phyloP scores from a whole-genome alignment of 2,113 vertebrate genomes.

The Pycnonotus jocosus region DNA sequence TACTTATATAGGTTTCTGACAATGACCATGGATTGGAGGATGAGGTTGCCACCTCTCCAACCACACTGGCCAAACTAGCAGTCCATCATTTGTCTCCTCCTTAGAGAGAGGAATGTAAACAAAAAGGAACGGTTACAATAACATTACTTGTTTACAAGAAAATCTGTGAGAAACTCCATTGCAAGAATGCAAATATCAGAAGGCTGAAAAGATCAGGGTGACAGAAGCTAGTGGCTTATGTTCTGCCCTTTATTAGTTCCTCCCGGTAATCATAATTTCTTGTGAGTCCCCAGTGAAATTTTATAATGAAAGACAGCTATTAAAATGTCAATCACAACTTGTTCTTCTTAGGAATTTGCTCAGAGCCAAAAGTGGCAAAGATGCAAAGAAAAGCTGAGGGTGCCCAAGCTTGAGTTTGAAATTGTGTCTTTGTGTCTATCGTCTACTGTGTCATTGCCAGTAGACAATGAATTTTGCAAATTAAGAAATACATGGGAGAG shows the following conservation, averaged over 20 bases:
- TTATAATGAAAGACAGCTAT: background rate
- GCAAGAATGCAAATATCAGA: no score
- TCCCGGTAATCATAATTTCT: background rate
- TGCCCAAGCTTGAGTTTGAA: accelerated
- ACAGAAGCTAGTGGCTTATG: background rate
- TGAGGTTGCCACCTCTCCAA: no score
- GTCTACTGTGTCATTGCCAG: background rate
- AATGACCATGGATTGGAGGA: no score
- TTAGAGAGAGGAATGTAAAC: no score
- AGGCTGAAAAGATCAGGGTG: no score
- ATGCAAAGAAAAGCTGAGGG: background rate
- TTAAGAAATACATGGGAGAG: background rate
- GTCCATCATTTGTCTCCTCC: no score
- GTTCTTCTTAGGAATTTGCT: background rate
- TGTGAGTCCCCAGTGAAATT: background rate
- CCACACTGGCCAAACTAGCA: no score
- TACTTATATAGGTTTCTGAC: no score
- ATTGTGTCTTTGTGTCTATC: background rate
- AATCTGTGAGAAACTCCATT: no score
- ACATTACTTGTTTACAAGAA: no score
- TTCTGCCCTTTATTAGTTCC: background rate
- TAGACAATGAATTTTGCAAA: background rate
- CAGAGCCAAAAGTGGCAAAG: background rate
- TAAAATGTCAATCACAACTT: background rate
- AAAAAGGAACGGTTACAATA: no score